Evolutionary conservation across 2,888 invertebrate species (phyloP).

Genomic region (Brenthis hecate): DNA sequence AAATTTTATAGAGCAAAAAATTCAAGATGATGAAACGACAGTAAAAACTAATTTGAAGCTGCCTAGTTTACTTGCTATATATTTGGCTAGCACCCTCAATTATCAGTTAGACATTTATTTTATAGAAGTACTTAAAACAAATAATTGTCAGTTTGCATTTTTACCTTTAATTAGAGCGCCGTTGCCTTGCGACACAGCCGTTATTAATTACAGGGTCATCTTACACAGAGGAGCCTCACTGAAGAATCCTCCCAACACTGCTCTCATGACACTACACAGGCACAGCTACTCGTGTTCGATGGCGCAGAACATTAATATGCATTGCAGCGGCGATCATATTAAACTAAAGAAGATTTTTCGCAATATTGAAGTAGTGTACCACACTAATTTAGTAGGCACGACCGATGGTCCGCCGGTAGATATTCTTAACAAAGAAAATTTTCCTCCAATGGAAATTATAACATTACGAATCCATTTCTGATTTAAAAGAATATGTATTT

Average conservation of each 20-base stretch:
- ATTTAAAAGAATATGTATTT: not conserved
- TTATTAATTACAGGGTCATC: conserved; percentile 62
- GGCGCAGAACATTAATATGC: conserved; percentile 42
- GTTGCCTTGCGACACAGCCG: conserved; percentile 66
- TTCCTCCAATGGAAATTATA: conserved; percentile 65
- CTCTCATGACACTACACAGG: conserved; percentile 62
- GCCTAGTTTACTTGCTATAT: conserved; percentile 61
- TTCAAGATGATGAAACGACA: conserved; percentile 30
- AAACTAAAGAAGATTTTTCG: conserved; percentile 58
- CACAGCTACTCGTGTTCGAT: conserved; percentile 61
- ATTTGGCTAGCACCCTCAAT: conserved; percentile 56
- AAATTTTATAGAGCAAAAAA: conserved; percentile 49
- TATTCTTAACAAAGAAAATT: conserved; percentile 53
- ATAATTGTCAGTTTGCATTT: conserved; percentile 57
- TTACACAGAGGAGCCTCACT: conserved; percentile 45
- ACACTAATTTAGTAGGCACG: conserved; percentile 69
- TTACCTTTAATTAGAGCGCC: conserved; percentile 62
- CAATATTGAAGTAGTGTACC: conserved; percentile 54
- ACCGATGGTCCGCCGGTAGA: conserved; percentile 52
- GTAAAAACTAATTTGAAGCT: conserved; percentile 46
- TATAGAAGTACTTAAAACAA: conserved; percentile 53
- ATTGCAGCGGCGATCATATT: conserved; percentile 58
- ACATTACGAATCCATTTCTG: conserved; percentile 61
- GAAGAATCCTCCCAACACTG: conserved; percentile 49
- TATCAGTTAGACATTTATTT: conserved; percentile 61